Base-by-base conservation (phyloP, 2,797 vertebrate species). In the Cyprinella venusta region DNA sequence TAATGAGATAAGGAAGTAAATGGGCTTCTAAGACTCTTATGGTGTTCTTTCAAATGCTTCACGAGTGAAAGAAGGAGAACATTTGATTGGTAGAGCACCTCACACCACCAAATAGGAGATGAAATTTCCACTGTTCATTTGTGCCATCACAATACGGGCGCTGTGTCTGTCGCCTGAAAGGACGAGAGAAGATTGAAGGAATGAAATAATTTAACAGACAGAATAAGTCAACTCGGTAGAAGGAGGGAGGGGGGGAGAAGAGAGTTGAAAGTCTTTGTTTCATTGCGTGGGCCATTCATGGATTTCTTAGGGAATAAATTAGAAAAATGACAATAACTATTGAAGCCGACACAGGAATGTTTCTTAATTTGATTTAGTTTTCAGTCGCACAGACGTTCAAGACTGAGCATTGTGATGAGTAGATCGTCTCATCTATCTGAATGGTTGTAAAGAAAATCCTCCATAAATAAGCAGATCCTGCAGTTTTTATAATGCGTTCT, bases 61-160 rank as follows among this genome's bases (percentile, higher is more conserved):
- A 82, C 89, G 91, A 85, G 48, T 79, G 45, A 85, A 79, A 89
- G 65, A 42, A 82, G 79, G 48, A 78, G 81, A 81, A 76, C 85
- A 83, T 86, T 86, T 78, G 91, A 91, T 90, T 89, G 91, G 89
- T 89, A 91, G 91, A 93, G 93, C 91, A 92, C 91, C 91, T 92
- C 64, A 75, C 71, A 91, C 91, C 90, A 88, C 92, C 92, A 90
- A 92, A 92, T 93, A 91, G 90, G 91, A 95, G 92, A 94, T 94
- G 93, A 94, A 93, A 94, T 94, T 93, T 93, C 93, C 88, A 87
- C 90, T 90, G 94, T 94, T 94, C 92, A 94, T 95, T 94, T 94
- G 90, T 93, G 89, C 91, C 91, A 89, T 94, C 93, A 93, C 92
- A 94, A 93, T 93, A 92, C 84, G 74, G 85, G 88, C 90, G 2